Evolutionary conservation across 2,888 invertebrate genomes (phyloP).

Genomic region (Pheosia gnoma): DNA sequence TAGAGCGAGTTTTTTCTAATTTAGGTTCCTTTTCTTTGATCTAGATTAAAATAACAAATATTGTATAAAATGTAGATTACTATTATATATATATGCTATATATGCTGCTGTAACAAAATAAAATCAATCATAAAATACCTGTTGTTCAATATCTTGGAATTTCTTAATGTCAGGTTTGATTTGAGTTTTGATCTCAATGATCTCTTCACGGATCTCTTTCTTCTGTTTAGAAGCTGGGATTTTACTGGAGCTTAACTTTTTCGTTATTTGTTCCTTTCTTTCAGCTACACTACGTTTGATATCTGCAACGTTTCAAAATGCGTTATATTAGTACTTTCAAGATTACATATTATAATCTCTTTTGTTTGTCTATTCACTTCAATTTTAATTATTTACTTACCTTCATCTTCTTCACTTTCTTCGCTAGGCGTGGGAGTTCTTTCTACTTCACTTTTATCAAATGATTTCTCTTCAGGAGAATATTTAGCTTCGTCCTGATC

Average conservation of each 20-base stretch:
- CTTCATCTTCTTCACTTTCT: conserved; percentile 83
- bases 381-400: conserved; percentile 36
- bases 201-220: conserved; percentile 89
- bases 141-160: conserved; percentile 80
- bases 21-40: conserved; percentile 71
- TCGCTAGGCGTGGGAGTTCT: conserved; percentile 78
- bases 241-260: conserved; percentile 88
- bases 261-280: conserved; percentile 89
- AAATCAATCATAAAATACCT: conserved; percentile 48
- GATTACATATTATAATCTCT: neutral
- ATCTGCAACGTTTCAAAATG: conserved; percentile 47
- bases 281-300: conserved; percentile 90
- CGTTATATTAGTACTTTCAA: neutral
- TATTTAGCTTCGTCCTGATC: conserved; percentile 89
- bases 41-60: conserved; percentile 39
- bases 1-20: conserved; percentile 68
- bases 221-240: conserved; percentile 90
- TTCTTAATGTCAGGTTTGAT: conserved; percentile 83
- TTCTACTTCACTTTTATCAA: conserved; percentile 86
- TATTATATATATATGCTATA: neutral
- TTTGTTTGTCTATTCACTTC: neutral
- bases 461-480: conserved; percentile 90
- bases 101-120: conserved; percentile 6
- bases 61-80: neutral
- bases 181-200: conserved; percentile 88